A percentile compares a stretch with the other conserved stretches of the same genome.
Conservation (phyloP, 1,140 invertebrate species). For the Orius laevigatus region DNA sequence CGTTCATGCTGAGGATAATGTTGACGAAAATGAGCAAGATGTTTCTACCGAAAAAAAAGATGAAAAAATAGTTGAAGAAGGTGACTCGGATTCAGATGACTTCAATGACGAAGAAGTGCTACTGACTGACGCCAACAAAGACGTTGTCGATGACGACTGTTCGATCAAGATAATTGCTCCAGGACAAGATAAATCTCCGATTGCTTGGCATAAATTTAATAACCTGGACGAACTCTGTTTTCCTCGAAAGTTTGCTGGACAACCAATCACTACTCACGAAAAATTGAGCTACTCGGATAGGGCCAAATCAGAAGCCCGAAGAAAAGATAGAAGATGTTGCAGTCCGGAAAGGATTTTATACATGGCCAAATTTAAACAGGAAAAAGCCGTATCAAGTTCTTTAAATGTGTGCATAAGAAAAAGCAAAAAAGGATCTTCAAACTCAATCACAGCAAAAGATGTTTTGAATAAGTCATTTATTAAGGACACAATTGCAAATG, state of each 20-base stretch:
- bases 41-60: background rate
- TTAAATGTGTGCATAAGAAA: background rate
- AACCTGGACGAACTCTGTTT: background rate
- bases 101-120: background rate
- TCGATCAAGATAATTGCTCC: no score
- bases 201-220: background rate
- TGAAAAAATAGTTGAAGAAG: background rate
- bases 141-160: background rate
- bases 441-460: background rate
- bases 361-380: background rate
- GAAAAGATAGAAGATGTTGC: background rate
- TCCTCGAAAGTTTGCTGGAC: background rate
- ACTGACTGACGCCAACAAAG: background rate
- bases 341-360: background rate
- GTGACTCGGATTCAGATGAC: background rate
- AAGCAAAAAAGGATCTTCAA: background rate
- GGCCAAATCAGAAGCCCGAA: background rate
- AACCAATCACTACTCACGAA: background rate
- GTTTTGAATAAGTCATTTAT: background rate
- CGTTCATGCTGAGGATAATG: background rate
- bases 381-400: background rate
- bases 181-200: background rate
- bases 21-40: background rate
- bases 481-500: background rate
- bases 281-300: background rate